Evolutionary conservation across 2,888 invertebrate genomes (phyloP).

Genomic region (Eupithecia subfuscata): DNA sequence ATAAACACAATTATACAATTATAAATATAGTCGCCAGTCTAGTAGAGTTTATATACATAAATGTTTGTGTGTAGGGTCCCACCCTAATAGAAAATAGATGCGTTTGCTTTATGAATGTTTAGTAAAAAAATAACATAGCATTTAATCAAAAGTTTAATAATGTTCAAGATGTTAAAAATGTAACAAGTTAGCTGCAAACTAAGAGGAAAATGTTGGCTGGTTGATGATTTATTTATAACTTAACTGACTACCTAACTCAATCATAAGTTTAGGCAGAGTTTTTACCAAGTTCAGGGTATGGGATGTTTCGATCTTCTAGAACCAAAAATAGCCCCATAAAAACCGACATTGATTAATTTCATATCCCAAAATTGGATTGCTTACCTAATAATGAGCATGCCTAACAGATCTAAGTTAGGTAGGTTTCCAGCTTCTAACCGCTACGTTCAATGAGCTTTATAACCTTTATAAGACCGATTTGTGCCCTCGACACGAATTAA

Average conservation of each 20-base stretch:
- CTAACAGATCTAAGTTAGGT: neutral
- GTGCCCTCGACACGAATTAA: conserved; percentile 22
- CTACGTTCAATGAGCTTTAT: conserved; percentile 33
- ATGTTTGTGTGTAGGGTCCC: too few species aligned
- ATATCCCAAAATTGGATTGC: neutral
- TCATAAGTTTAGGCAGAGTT: neutral
- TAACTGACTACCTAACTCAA: neutral
- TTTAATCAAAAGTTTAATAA: neutral
- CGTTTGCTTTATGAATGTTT: neutral
- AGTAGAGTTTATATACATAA: too few species aligned
- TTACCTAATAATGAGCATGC: neutral
- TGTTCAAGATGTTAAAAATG: neutral
- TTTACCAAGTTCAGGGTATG: neutral
- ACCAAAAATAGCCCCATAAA: neutral
- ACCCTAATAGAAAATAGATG: too few species aligned
- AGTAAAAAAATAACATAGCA: too few species aligned
- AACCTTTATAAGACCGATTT: conserved; percentile 32
- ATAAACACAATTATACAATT: too few species aligned
- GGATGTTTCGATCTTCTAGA: neutral
- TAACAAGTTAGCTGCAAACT: neutral
- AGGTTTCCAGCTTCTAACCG: neutral
- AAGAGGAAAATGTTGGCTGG: conserved; percentile 1
- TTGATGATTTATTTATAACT: neutral
- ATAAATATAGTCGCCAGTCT: too few species aligned
- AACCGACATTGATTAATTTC: neutral